Base-by-base conservation (phyloP, 1,140 invertebrate species). In the Apolygus lucorum region DNA sequence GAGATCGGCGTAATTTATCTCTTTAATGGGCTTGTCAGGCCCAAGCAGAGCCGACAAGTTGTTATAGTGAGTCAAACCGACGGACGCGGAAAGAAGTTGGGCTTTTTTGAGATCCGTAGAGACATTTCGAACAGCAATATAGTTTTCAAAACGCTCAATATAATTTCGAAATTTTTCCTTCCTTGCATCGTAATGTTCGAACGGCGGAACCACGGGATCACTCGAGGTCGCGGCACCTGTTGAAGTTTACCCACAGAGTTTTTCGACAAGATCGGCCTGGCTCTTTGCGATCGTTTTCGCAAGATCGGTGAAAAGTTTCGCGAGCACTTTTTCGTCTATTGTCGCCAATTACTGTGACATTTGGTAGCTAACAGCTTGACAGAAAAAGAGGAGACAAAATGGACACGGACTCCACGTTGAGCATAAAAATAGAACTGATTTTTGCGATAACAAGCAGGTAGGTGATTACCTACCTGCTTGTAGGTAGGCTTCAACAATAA, bases 261-360 rank as follows among this genome's bases (percentile, higher is more conserved):
- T 59, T 17, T 13, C 54, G 22, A 59, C 22, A 59, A 59, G 54
- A 59, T 59, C 54, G 54, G 54, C 54, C 54, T 59, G 54, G 22
- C 54, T 59, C 22, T 59, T 11, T 17, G 54, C 11, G 22, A 59
- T 59, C 22, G 54, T 59, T 59, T 59, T 13, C 11, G 54, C 54
- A 24, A 59, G 54, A n/a, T n/a, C n/a, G n/a, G n/a, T n/a, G n/a
- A n/a, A n/a, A n/a, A n/a, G n/a, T 59, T 24, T 59, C 22, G 11
- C 54, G 22, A 59, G 54, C 54, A 59, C 13, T 24, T 59, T n/a
- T 59, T 59, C 54, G 22, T 59, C 54, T 21, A 59, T 59, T 21
- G 54, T 59, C 54, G 54, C 54, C 54, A 59, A 59, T 59, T 59
- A 59, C 4, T 59, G 22, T 24, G 22, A 59, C 54, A n/a, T n/a